These are phyloP conservation scores for Heteromurus nitidus DNA, from an alignment of 2,888 invertebrate genomes.

Conservation along the genomic window DNA sequence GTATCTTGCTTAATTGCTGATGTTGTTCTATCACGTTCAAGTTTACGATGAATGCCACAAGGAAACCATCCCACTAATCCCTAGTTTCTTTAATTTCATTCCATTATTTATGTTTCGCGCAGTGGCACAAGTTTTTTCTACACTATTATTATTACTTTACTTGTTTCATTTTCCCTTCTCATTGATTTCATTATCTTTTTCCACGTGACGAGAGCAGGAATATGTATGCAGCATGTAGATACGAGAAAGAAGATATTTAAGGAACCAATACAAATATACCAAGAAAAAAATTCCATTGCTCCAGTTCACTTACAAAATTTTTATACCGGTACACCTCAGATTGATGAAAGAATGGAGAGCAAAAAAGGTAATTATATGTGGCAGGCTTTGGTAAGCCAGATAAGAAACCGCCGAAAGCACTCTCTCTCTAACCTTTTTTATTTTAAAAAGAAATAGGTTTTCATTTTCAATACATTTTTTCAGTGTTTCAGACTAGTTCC, in stretches of 20 bases:
- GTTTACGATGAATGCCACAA: no score
- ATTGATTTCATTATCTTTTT: constrained; percentile 21
- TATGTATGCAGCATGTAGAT: not conserved
- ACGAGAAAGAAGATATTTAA: constrained; percentile 1
- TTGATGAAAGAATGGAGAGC: constrained; percentile 50
- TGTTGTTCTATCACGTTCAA: no score
- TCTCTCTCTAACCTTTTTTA: constrained; percentile 49
- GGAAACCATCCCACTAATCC: no score
- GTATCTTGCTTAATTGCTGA: not conserved
- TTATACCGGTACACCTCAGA: no score
- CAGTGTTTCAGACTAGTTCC: constrained; percentile 28
- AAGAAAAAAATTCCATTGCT: no score
- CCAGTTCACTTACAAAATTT: no score
- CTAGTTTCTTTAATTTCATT: constrained; percentile 20
- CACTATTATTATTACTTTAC: constrained; percentile 26
- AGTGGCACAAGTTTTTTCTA: constrained; percentile 44
- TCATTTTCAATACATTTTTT: constrained; percentile 28
- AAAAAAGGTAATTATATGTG: constrained; percentile 66
- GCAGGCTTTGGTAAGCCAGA: constrained; percentile 51
- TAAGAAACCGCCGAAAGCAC: constrained; percentile 61
- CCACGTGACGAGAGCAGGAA: constrained; percentile 23
- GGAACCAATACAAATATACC: not conserved
- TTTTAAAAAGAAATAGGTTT: constrained; percentile 37
- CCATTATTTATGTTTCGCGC: constrained; percentile 40
- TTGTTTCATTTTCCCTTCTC: constrained; percentile 13